phyloP scores from a whole-genome alignment of 2,113 vertebrate species.

The Tragelaphus buxtoni region DNA sequence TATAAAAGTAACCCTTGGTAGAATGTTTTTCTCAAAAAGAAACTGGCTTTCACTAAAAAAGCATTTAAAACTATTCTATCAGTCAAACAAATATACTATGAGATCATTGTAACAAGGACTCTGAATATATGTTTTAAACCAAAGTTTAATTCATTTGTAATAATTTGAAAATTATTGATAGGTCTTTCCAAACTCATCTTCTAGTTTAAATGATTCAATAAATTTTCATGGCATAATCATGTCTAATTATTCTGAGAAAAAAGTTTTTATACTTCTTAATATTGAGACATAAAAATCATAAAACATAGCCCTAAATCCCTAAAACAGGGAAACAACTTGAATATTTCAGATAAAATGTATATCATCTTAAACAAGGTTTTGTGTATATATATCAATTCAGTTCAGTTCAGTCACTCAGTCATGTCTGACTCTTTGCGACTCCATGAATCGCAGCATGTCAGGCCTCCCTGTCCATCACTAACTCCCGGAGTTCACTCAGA shows the following conservation, averaged over 20 bases:
- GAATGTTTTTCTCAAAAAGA: not conserved
- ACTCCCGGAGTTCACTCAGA: no score
- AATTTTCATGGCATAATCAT: not conserved
- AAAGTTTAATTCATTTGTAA: constrained; percentile 16
- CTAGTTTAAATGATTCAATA: not conserved
- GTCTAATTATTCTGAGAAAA: constrained; percentile 1
- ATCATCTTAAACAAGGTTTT: not conserved
- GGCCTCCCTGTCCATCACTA: no score
- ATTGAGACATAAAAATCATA: not conserved
- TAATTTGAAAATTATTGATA: constrained; percentile 11
- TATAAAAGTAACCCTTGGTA: not conserved
- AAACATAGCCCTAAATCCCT: not conserved
- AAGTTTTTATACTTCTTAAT: not conserved
- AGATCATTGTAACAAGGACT: not conserved
- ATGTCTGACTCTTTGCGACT: no score
- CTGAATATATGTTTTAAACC: not conserved
- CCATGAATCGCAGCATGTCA: no score
- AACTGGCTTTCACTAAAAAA: constrained; percentile 11
- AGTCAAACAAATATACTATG: not conserved
- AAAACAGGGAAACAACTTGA: not conserved
- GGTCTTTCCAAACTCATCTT: not conserved
- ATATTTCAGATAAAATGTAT: not conserved
- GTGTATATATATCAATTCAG: no score
- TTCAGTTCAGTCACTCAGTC: no score
- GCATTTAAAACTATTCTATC: not conserved